Conservation (phyloP, 2,888 invertebrate genomes). For the Euzophera pinguis region DNA sequence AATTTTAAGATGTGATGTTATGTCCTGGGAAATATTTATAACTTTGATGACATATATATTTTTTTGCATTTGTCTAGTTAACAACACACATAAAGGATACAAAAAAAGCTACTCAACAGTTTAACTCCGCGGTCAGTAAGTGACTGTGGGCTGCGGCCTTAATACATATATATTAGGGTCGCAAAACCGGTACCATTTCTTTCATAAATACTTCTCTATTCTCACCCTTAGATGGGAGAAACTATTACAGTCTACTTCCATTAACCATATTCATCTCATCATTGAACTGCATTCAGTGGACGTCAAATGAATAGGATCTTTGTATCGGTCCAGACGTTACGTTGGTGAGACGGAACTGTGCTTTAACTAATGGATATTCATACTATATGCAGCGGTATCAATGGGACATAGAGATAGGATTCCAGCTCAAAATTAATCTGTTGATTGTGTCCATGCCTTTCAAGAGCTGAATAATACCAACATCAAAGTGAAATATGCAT, state of each 20-base stretch:
- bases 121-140: no score
- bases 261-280: constrained; percentile 4
- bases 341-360: neutral
- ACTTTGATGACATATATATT: no score
- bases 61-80: no score
- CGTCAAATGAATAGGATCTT: constrained; percentile 3
- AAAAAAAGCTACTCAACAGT: no score
- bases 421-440: constrained; percentile 4
- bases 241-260: neutral
- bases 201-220: no score
- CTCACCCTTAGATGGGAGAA: neutral
- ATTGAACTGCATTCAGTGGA: constrained; percentile 3
- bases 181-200: no score
- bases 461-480: neutral
- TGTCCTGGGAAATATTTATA: no score
- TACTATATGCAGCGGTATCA: constrained; percentile 1
- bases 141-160: no score
- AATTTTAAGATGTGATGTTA: no score
- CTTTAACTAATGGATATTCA: constrained; percentile 7
- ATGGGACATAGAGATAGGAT: neutral
- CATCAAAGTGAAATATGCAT: neutral
- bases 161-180: no score
- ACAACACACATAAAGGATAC: no score
- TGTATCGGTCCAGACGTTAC: neutral
- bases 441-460: neutral